Conservation (phyloP, 2,797 vertebrate species). For the Botia kubotai region DNA sequence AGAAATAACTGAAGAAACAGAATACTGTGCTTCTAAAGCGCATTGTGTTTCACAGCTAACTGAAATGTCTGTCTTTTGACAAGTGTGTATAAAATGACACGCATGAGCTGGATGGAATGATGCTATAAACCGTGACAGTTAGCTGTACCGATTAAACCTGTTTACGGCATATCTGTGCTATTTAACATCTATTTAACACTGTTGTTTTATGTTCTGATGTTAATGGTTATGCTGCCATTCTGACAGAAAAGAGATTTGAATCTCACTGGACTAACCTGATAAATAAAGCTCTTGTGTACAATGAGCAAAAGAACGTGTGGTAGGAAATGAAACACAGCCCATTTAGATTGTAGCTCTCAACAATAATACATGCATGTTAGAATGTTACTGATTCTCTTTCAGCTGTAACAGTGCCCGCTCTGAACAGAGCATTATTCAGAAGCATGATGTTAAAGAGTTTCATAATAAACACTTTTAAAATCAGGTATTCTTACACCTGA, state of each 20-base stretch:
- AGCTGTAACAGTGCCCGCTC: constrained; percentile 5
- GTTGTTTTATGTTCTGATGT: not conserved
- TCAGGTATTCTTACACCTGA: constrained; percentile 1
- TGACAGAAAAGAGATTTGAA: not conserved
- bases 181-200: not conserved
- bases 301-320: not conserved
- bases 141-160: too few relatives aligned
- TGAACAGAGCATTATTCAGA: constrained; percentile 28
- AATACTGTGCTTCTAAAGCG: not conserved
- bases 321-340: not conserved
- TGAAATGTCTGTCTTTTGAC: not conserved
- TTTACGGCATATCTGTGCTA: not conserved
- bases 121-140: too few relatives aligned
- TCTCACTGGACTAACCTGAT: not conserved
- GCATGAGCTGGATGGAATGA: too few relatives aligned
- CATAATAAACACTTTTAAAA: not conserved
- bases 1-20: too few relatives aligned
- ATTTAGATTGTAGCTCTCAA: not conserved
- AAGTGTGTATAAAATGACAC: too few relatives aligned
- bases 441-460: not conserved
- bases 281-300: not conserved
- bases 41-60: not conserved
- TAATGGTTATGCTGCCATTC: not conserved
- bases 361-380: not conserved
- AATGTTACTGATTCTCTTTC: constrained; percentile 8